Evolutionary conservation across 1,140 invertebrate genomes (phyloP), one percentile per base, ranked within the genome.

Genomic region (Conus betulinus): DNA sequence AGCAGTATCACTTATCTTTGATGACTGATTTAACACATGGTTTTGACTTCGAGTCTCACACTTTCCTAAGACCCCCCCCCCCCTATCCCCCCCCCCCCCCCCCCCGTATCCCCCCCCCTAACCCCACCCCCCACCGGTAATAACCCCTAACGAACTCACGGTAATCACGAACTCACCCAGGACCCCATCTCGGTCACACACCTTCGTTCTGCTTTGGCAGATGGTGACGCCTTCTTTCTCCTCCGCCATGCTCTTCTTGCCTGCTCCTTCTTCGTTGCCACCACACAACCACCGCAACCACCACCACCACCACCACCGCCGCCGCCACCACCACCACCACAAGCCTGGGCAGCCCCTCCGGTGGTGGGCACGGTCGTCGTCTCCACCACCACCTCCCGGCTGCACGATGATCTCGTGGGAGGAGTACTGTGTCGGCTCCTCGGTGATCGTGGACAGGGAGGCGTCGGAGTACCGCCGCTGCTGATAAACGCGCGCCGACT

Each of bases 371-470:
- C 87, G 4, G 97, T 97, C 20, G 97, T 97, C 1, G 98, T 98
- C 95, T 99, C 98, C 23, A 99, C 98, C 87, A 98, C 98, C 39
- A 99, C 97, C 95, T 99, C 98, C 98, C 17, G 98, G 98, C 92
- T 99, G 97, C 20, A 99, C 98, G 90, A 99, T 97, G 89, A 99
- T 99, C 91, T 98, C 98, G 94, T 98, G 98, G 93, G 96, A 97
- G 15, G 94, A 94, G 88, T 94, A 94, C 89, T 94, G 93, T 20
- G 97, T 97, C 0, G 97, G 97, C 93, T 99, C 98, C 94, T 99
- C 98, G 0, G 98, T 98, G 87, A 99, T 99, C 5, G 98, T 99
- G 5, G 98, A 98, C 51, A 99, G 95, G 25, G 98, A 98, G 0
- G 98, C 97, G 93, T 98, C 97, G 27, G 96, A 96, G 53, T 93